These are phyloP conservation scores for Ailuropoda melanoleuca DNA, from an alignment of 2,113 vertebrate species.

Conservation along the genomic window DNA sequence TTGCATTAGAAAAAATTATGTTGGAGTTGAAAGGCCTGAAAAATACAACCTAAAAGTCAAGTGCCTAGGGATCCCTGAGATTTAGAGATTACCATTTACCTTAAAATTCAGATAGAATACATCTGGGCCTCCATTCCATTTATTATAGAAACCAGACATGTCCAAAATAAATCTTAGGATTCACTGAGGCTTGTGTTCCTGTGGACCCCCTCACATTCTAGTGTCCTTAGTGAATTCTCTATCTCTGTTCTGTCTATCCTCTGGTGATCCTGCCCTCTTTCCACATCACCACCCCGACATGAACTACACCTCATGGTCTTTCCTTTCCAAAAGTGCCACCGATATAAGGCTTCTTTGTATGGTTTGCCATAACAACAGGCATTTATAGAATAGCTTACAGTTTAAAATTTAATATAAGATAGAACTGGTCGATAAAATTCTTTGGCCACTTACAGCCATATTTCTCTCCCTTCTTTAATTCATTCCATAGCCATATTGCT, in stretches of 20 bases:
- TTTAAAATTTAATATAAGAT: conserved; percentile 12
- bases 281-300: neutral
- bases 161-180: neutral
- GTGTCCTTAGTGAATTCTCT: neutral
- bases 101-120: neutral
- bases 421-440: neutral
- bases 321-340: neutral
- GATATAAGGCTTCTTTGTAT: neutral
- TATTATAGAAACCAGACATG: neutral
- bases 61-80: neutral
- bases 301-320: neutral
- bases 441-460: neutral
- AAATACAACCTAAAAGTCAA: neutral
- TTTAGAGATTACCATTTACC: neutral
- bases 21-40: neutral
- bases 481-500: neutral
- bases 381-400: neutral
- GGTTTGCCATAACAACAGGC: neutral
- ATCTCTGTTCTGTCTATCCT: neutral
- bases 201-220: neutral
- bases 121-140: neutral
- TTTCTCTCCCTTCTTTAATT: neutral
- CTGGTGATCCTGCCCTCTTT: neutral
- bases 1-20: neutral
- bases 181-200: neutral